Percentiles rank a stretch among this genome's conserved stretches.
Conservation (phyloP, 2,888 invertebrate species). For the Tipula lateralis region DNA sequence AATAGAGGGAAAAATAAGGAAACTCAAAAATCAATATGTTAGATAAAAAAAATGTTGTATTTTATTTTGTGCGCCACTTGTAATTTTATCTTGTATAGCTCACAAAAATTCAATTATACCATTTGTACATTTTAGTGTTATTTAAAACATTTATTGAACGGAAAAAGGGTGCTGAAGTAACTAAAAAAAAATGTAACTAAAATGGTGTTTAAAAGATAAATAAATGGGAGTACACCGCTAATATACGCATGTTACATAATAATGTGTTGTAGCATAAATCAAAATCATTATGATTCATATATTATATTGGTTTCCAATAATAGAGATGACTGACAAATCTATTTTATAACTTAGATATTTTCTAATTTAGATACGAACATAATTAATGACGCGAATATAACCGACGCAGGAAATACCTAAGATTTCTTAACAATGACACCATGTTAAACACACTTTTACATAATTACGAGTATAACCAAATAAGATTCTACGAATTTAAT, state of each 20-base stretch:
- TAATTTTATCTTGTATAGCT: not conserved
- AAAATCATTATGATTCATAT: not conserved
- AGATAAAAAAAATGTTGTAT: not conserved
- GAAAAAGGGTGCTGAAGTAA: not conserved
- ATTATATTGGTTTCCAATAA: not conserved
- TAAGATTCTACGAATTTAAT: not conserved
- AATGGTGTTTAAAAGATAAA: not conserved
- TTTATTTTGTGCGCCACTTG: not conserved
- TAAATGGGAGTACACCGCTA: not conserved
- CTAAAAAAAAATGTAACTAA: not conserved
- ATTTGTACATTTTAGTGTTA: not conserved
- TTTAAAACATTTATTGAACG: not conserved
- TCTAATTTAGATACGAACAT: not conserved
- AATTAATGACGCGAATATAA: not conserved
- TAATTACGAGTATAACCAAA: not conserved
- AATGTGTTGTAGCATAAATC: not conserved
- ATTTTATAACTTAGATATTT: not conserved
- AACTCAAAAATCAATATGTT: constrained; percentile 1
- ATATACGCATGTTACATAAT: not conserved
- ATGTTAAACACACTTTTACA: not conserved
- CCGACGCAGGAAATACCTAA: constrained; percentile 2
- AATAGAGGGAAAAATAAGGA: not conserved
- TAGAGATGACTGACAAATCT: not conserved
- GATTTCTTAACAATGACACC: not conserved
- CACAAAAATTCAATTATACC: not conserved